phyloP scores from a whole-genome alignment of 2,113 vertebrate species.

The Mormyrus lacerda region DNA sequence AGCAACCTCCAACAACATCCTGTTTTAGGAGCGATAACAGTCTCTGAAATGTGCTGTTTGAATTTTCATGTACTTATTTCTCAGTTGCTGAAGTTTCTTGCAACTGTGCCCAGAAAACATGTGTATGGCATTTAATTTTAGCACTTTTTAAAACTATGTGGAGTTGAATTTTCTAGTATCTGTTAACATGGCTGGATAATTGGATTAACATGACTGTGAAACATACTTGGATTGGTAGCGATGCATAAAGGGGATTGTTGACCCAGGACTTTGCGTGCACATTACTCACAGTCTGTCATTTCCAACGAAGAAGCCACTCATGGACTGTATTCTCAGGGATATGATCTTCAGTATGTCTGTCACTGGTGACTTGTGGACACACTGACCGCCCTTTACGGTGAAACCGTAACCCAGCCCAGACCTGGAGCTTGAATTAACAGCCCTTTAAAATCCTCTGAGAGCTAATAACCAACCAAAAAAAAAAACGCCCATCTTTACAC shows the following conservation, averaged over 20 bases:
- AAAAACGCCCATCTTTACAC: neutral
- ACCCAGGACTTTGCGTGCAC: neutral
- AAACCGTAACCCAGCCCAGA: neutral
- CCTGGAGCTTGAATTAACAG: neutral
- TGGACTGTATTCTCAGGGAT: neutral
- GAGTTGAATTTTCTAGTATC: neutral
- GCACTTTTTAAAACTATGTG: neutral
- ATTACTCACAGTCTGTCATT: neutral
- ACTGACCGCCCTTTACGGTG: neutral
- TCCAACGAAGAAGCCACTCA: neutral
- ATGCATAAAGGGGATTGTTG: neutral
- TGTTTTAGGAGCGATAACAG: neutral
- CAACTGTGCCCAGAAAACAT: neutral
- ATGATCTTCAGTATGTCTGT: neutral
- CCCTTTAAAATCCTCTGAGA: neutral
- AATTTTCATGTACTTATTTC: neutral
- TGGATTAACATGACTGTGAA: neutral
- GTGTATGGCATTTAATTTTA: neutral
- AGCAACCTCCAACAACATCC: slow-evolving; percentile 8
- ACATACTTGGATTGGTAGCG: neutral
- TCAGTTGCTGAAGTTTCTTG: neutral
- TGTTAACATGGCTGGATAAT: neutral
- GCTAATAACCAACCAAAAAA: neutral
- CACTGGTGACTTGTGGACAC: neutral
- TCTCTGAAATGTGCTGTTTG: too few relatives aligned